These are phyloP conservation scores for Lindbergichthys nudifrons DNA, from an alignment of 2,797 vertebrate species.

Conservation along the genomic window DNA sequence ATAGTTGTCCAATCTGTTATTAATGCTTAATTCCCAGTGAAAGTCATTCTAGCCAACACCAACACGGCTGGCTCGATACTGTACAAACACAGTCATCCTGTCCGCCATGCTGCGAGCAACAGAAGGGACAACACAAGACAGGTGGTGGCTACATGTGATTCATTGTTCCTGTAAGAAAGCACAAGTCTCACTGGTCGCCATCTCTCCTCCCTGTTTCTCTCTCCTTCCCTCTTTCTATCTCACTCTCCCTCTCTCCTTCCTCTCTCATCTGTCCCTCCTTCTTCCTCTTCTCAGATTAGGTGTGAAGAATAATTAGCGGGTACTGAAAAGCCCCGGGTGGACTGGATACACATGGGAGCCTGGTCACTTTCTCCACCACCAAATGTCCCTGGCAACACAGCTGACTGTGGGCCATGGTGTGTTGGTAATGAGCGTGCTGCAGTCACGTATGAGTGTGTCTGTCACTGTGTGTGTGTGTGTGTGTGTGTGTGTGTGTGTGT, in stretches of 20 bases:
- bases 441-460: conserved; percentile 33
- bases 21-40: conserved; percentile 69
- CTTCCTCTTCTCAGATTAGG: conserved; percentile 77
- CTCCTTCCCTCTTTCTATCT: conserved; percentile 35
- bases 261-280: conserved; percentile 69
- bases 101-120: conserved; percentile 70
- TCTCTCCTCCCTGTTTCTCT: conserved; percentile 57
- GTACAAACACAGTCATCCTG: conserved; percentile 78
- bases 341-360: conserved; percentile 69
- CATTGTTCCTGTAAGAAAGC: conserved; percentile 82
- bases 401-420: conserved; percentile 71
- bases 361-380: conserved; percentile 80
- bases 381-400: conserved; percentile 84
- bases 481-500: conserved; percentile 30
- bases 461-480: conserved; percentile 39
- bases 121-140: conserved; percentile 80
- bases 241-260: conserved; percentile 28
- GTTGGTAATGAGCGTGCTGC: conserved; percentile 75
- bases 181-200: conserved; percentile 73
- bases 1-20: conserved; percentile 71
- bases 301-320: conserved; percentile 84
- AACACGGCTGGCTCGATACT: conserved; percentile 69
- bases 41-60: conserved; percentile 61
- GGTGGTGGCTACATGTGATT: conserved; percentile 79
- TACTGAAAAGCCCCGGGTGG: conserved; percentile 71